phyloP scores from a whole-genome alignment of 2,888 invertebrate species.

The Leucozona laternaria region DNA sequence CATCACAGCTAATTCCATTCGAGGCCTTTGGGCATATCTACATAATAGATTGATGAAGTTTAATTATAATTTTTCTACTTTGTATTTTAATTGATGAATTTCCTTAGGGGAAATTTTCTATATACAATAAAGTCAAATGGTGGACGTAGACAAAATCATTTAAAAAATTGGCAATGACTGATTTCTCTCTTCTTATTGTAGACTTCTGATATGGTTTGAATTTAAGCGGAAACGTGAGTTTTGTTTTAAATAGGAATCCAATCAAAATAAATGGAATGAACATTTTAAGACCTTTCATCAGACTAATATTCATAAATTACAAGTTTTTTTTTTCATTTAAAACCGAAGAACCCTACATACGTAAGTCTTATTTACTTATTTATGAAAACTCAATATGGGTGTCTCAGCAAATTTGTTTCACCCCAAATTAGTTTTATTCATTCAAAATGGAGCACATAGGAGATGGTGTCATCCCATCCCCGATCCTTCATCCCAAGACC shows the following conservation, averaged over 20 bases:
- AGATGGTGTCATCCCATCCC: no score
- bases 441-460: no score
- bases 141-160: conserved; percentile 12
- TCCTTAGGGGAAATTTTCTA: not conserved
- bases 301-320: not conserved
- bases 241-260: not conserved
- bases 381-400: no score
- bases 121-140: not conserved
- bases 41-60: conserved; percentile 1
- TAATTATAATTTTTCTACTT: conserved; percentile 16
- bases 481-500: no score
- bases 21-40: conserved; percentile 13
- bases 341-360: no score
- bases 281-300: not conserved
- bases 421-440: no score
- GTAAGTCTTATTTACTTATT: no score
- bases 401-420: no score
- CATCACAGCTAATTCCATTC: not conserved
- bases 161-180: conserved; percentile 18
- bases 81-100: conserved; percentile 14
- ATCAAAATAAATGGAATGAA: conserved; percentile 3
- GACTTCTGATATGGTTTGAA: not conserved
- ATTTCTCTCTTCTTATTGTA: not conserved
- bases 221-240: conserved; percentile 3
- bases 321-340: no score